Evolutionary conservation across 2,797 vertebrate genomes (phyloP).

Genomic region (Sorex maritimensis): DNA sequence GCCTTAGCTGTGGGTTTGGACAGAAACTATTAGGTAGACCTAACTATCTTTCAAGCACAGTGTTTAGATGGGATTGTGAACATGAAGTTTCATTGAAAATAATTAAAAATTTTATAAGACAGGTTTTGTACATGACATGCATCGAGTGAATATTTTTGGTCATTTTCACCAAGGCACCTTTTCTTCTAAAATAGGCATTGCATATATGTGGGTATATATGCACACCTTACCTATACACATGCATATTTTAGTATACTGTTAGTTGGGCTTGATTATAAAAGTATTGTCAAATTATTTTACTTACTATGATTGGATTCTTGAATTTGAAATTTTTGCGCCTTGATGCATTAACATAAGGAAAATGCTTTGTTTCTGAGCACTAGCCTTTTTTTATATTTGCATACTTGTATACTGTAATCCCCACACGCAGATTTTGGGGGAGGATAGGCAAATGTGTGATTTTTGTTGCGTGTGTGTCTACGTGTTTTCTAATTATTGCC

Average conservation of each 20-base stretch:
- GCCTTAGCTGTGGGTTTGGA: slow-evolving; percentile 79
- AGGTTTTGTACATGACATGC: slow-evolving; percentile 88
- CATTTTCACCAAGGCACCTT: slow-evolving; percentile 87
- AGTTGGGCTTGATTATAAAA: slow-evolving; percentile 86
- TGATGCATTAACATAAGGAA: slow-evolving; percentile 85
- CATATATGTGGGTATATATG: slow-evolving; percentile 41
- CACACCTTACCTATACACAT: neutral
- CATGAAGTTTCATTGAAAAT: slow-evolving; percentile 83
- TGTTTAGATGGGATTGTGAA: slow-evolving; percentile 77
- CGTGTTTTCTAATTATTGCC: slow-evolving; percentile 79
- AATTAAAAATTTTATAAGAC: slow-evolving; percentile 87
- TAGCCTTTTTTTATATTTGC: slow-evolving; percentile 86
- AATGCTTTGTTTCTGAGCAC: slow-evolving; percentile 83
- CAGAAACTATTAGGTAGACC: slow-evolving; percentile 48
- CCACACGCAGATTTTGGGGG: slow-evolving; percentile 81
- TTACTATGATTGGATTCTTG: slow-evolving; percentile 84
- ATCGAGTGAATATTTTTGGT: slow-evolving; percentile 86
- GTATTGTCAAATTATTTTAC: slow-evolving; percentile 86
- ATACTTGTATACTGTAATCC: slow-evolving; percentile 78
- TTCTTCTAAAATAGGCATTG: slow-evolving; percentile 84
- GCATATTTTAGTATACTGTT: slow-evolving; percentile 82
- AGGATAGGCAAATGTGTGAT: slow-evolving; percentile 63
- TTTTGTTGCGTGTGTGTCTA: slow-evolving; percentile 16
- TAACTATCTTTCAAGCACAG: slow-evolving; percentile 74
- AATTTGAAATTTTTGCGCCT: slow-evolving; percentile 82